Conservation (phyloP, 2,113 vertebrate species). For the Dicerorhinus sumatrensis region DNA sequence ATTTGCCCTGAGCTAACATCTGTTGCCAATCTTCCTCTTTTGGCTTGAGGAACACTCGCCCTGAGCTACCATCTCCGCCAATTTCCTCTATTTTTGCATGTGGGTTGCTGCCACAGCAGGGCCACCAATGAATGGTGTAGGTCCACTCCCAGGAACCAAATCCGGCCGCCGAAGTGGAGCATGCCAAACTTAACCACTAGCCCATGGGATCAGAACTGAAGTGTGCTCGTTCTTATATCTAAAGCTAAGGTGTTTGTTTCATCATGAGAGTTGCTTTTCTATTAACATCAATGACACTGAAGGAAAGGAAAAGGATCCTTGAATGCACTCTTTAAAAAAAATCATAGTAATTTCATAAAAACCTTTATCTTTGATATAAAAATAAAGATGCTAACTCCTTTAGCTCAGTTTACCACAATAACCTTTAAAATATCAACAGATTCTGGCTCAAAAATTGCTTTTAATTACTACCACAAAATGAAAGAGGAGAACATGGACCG, state of each 20-base stretch:
- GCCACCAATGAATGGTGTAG: too few species aligned
- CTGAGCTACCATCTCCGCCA: too few species aligned
- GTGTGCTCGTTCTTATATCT: not conserved
- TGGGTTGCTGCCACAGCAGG: too few species aligned
- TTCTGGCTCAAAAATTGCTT: conserved; percentile 64
- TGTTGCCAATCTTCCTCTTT: too few species aligned
- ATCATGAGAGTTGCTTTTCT: conserved; percentile 51
- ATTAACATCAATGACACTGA: not conserved
- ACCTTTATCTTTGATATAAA: conserved; percentile 80
- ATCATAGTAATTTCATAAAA: conserved; percentile 80
- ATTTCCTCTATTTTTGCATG: too few species aligned
- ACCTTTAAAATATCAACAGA: conserved; percentile 79
- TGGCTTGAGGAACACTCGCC: too few species aligned
- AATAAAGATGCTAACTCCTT: conserved; percentile 78
- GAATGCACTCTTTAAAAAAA: conserved; percentile 56
- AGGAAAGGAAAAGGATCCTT: conserved; percentile 38
- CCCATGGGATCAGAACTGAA: not conserved
- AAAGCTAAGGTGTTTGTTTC: conserved; percentile 45
- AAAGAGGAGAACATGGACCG: conserved; percentile 40
- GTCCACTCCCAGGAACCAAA: too few species aligned
- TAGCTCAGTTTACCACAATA: conserved; percentile 75
- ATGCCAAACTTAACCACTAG: too few species aligned
- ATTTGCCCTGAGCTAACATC: too few species aligned
- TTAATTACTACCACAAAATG: conserved; percentile 71
- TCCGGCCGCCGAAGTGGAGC: too few species aligned